A percentile compares a stretch with the other conserved stretches of the same genome.
phyloP scores from a whole-genome alignment of 2,888 invertebrate genomes.

The Andricus curvator region DNA sequence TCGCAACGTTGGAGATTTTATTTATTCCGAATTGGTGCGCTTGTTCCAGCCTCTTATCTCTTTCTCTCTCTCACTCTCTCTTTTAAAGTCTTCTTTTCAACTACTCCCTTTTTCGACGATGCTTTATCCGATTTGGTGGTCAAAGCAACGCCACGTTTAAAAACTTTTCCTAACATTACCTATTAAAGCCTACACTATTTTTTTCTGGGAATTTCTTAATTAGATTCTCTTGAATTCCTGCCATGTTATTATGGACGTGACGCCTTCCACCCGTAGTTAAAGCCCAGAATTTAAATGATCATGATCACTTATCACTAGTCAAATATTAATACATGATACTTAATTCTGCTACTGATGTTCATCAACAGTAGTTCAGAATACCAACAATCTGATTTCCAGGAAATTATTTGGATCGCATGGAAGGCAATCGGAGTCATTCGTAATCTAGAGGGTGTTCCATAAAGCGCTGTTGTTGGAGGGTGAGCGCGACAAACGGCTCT shows the following conservation, averaged over 20 bases:
- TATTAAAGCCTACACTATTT: neutral
- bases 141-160: neutral
- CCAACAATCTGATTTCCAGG: neutral
- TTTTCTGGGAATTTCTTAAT: too few relatives aligned
- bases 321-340: neutral
- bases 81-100: slow-evolving; percentile 64
- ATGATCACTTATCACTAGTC: neutral
- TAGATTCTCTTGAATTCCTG: too few relatives aligned
- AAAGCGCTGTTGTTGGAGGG: slow-evolving; percentile 26
- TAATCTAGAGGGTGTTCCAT: slow-evolving; percentile 42
- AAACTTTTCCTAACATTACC: neutral
- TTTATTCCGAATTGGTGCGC: slow-evolving; percentile 70
- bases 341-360: too few relatives aligned
- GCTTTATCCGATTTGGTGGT: neutral
- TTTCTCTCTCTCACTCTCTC: slow-evolving; percentile 32
- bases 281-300: neutral
- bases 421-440: slow-evolving; percentile 28
- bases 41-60: slow-evolving; percentile 64
- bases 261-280: neutral
- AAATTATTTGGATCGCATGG: neutral
- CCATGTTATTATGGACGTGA: neutral
- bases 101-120: slow-evolving; percentile 53
- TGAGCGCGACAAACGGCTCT: slow-evolving; percentile 53
- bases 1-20: slow-evolving; percentile 64
- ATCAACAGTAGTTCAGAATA: too few relatives aligned